Conservation (phyloP, 2,797 vertebrate genomes). For the Perodicticus potto region DNA sequence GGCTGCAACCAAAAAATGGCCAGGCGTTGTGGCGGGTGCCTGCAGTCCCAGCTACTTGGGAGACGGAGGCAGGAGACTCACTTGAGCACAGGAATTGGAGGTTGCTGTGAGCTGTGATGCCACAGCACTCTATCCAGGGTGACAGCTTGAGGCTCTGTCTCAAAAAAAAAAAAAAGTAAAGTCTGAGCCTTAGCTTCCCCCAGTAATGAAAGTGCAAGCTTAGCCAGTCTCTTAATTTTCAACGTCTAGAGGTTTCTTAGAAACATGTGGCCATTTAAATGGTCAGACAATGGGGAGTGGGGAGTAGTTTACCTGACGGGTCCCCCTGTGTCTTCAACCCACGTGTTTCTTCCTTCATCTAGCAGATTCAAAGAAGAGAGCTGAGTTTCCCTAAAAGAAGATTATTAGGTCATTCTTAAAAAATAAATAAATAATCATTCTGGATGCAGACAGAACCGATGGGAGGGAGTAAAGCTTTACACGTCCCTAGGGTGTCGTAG, state of each 20-base stretch:
- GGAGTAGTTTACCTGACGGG: background rate
- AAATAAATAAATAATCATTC: background rate
- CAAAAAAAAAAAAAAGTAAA: background rate
- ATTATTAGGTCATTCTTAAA: background rate
- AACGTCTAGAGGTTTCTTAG: background rate
- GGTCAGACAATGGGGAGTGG: background rate
- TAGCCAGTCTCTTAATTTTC: slow-evolving; percentile 1
- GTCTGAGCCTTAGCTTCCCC: background rate
- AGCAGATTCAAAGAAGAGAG: background rate
- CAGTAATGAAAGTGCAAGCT: background rate
- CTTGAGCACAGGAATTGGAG: too few relatives aligned
- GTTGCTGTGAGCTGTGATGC: too few relatives aligned
- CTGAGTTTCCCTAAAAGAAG: background rate
- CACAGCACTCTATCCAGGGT: too few relatives aligned
- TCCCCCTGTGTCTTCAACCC: background rate
- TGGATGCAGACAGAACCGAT: background rate
- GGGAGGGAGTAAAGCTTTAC: background rate
- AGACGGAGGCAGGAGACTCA: too few relatives aligned
- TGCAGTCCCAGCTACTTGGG: too few relatives aligned
- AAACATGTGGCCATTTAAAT: background rate
- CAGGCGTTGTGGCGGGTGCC: too few relatives aligned
- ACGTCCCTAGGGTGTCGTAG: rapidly evolving
- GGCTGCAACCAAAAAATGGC: too few relatives aligned
- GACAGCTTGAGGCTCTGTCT: too few relatives aligned
- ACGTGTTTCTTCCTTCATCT: background rate